These are phyloP conservation scores for Mungos mungo DNA, from an alignment of 2,113 vertebrate species.

Conservation along the genomic window DNA sequence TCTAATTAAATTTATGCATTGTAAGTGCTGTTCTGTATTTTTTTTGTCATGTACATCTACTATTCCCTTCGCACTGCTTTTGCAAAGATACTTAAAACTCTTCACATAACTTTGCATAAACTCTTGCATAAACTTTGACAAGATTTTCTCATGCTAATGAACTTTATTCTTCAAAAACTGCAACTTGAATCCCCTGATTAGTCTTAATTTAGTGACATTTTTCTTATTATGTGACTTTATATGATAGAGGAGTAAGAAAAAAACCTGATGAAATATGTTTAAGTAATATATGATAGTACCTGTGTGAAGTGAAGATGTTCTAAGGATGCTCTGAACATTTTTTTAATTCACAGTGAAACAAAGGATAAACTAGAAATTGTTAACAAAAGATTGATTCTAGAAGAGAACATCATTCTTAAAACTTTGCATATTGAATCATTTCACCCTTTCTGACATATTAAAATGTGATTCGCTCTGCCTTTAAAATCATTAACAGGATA, in stretches of 20 bases:
- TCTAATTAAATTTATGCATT: background rate
- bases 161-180: background rate
- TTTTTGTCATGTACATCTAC: background rate
- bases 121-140: background rate
- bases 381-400: background rate
- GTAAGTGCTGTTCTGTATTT: background rate
- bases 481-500: background rate
- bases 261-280: background rate
- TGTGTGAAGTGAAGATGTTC: background rate
- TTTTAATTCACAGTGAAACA: background rate
- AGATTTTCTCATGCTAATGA: background rate
- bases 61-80: background rate
- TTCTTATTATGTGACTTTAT: background rate
- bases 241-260: background rate
- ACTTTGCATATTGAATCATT: background rate
- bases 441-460: background rate
- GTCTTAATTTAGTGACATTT: background rate
- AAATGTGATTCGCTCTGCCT: background rate
- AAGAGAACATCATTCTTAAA: background rate
- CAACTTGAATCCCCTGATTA: background rate
- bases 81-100: background rate
- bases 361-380: background rate
- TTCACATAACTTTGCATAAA: no score
- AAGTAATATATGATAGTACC: background rate
- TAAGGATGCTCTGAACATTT: background rate